Evolutionary conservation across 1,140 invertebrate genomes (phyloP), one percentile per base, ranked within the genome.

Genomic region (Lamellibrachia luymesi): DNA sequence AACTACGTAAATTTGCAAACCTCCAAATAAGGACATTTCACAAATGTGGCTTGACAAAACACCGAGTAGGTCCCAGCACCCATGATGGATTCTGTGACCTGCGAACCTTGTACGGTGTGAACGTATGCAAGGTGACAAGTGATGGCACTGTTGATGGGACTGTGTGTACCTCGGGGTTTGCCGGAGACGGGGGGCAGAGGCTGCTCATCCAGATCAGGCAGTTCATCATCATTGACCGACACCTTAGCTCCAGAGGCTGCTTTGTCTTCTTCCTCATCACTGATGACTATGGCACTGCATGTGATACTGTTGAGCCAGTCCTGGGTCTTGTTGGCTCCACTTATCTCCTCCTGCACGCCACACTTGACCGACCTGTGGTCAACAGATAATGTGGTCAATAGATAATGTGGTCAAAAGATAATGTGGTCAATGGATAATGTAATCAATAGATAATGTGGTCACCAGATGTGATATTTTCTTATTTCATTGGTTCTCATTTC

Each of bases 261-360:
- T 38, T 92, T 92, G 27, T 92, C 92, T 80, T 22, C 80, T 10
- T 91, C 93, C 2, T 93, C 93, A 93, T 93, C 93, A 93, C 93
- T 93, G 90, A 93, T 91, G 22, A 90, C 56, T 38, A 93, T 93
- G 50, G 92, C 92, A 52, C 27, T 38, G 51, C 52, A 25, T 8
- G 80, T 89, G 22, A 93, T 91, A 89, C 91, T 90, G 38, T 91
- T 51, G 50, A 93, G 90, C 93, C 93, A 93, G 50, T 91, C 93
- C 90, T 93, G 49, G 2, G 93, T 93, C 89, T 91, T 90, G 10
- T 90, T n/a, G 17, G 25, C 51, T 6, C 50, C 50, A 51, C 50
- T 92, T 6, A 92, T 50, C 51, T 92, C 50, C 27, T 92, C 50
- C 27, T 92, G 27, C 52, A 38, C 92, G 25, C 50, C 27, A 52